Conservation (phyloP, 2,888 invertebrate genomes). For the Nemotelus nigrinus region DNA sequence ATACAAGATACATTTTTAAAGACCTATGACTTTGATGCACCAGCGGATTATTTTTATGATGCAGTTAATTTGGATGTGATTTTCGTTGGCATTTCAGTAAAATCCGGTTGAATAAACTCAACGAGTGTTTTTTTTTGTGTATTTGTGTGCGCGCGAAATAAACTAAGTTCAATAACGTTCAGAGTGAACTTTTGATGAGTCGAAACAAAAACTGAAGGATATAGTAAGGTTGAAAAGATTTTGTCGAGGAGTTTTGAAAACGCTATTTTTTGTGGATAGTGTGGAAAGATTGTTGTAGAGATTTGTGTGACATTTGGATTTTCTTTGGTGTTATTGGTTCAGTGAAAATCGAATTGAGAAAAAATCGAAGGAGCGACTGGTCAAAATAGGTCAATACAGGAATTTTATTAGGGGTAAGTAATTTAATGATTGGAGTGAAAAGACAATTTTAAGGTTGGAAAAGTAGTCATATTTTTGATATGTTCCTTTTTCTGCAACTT, state of each 20-base stretch:
- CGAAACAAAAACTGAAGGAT: background rate
- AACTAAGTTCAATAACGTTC: conserved; percentile 17
- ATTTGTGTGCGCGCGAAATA: conserved; percentile 7
- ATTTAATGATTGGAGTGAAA: background rate
- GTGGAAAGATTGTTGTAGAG: too few relatives aligned
- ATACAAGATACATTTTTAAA: background rate
- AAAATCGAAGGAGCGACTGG: background rate
- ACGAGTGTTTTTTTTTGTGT: too few relatives aligned
- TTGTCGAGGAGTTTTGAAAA: too few relatives aligned
- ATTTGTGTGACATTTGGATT: background rate
- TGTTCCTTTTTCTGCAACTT: too few relatives aligned
- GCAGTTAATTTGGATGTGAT: conserved; percentile 21
- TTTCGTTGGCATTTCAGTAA: background rate
- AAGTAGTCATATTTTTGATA: too few relatives aligned
- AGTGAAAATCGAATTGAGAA: too few relatives aligned
- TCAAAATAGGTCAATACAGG: conserved; percentile 48
- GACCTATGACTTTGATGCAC: background rate
- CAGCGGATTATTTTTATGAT: conserved; percentile 17
- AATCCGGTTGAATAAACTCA: conserved; percentile 16
- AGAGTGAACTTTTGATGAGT: background rate
- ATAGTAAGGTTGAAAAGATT: too few relatives aligned
- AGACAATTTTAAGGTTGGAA: too few relatives aligned
- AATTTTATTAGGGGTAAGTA: conserved; percentile 48
- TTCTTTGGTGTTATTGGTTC: background rate
- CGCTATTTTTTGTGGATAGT: too few relatives aligned